Evolutionary conservation across 2,888 invertebrate species (phyloP), one percentile per base, ranked within the genome.

Genomic region (Deroplatys truncata): DNA sequence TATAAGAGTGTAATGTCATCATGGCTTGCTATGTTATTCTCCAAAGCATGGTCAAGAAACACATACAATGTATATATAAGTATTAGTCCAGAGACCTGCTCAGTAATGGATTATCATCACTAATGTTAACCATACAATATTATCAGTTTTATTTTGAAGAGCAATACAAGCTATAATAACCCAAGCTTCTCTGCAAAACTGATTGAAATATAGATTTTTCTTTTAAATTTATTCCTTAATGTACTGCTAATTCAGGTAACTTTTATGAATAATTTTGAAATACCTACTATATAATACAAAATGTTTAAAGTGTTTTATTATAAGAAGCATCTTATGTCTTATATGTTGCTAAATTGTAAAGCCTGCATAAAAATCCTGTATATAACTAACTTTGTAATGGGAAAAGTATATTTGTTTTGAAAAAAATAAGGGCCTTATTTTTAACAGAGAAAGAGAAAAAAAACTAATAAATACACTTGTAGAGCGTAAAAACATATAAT

Each of bases 321-420:
- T 25, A 20, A 72, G 56, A 72, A 72, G 5, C 7, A 72, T 25
- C 56, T 72, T 72, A 20, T 16, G 25, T 72, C 7, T 20, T 72
- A 72, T 72, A 72, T 72, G 56, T 72, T 72, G 20, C 56, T 72
- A 72, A 72, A 20, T 56, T 56, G 56, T 16, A 56, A 20, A 72
- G 56, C 56, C 56, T 20, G 56, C 25, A 20, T 20, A 72, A 72
- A 72, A 25, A 20, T 72, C 56, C 20, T 72, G 56, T 72, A 72
- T 20, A 82, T 83, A 86, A 86, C 49, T 86, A 86, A 86, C 86
- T 86, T 87, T 87, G 82, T 82, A 87, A 87, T 87, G 87, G 82
- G 43, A 87, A 15, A 82, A 87, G 82, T n/a, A 83, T 87, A 82
- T 20, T 86, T n/a, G n/a, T 82, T n/a, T 82, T 87, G 72, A 87